Conservation (phyloP, 2,888 invertebrate genomes). For the Hipparchia semele region DNA sequence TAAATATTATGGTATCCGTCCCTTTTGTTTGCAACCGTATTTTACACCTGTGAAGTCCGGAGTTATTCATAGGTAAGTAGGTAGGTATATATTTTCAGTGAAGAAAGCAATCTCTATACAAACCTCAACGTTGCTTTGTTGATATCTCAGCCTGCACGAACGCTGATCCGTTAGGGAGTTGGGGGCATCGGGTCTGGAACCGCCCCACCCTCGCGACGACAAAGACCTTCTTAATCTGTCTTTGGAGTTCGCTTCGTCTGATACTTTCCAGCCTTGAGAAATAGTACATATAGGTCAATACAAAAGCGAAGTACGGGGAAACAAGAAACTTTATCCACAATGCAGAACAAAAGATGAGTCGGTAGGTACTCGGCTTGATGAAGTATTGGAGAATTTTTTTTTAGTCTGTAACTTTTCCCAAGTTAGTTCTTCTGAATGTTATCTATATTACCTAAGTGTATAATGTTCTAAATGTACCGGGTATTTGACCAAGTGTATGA, state of each 20-base stretch:
- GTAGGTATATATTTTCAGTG: neutral
- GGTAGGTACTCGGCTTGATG: neutral
- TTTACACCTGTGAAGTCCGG: slow-evolving; percentile 4
- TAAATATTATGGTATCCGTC: neutral
- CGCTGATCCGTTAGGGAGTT: slow-evolving; percentile 86
- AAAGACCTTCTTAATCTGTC: slow-evolving; percentile 85
- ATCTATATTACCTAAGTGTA: no score
- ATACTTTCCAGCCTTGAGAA: slow-evolving; percentile 91
- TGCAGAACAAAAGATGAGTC: slow-evolving; percentile 6
- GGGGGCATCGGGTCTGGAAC: slow-evolving; percentile 83
- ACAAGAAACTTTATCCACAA: slow-evolving; percentile 4
- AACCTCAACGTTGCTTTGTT: slow-evolving; percentile 95
- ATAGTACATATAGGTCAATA: slow-evolving; percentile 40
- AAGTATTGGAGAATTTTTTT: neutral
- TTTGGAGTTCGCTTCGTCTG: slow-evolving; percentile 86
- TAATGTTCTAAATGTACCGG: no score
- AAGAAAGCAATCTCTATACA: slow-evolving; percentile 40
- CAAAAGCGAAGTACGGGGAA: slow-evolving; percentile 14
- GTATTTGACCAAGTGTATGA: neutral
- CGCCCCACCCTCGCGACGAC: slow-evolving; percentile 81
- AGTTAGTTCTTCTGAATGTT: no score
- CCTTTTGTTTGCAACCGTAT: slow-evolving; percentile 24
- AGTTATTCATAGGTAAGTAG: slow-evolving; percentile 7
- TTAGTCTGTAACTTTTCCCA: neutral
- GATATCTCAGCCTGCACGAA: slow-evolving; percentile 91